Percentiles rank a stretch among this genome's conserved stretches.
phyloP scores from a whole-genome alignment of 2,888 invertebrate genomes.

The Eilema caniola region DNA sequence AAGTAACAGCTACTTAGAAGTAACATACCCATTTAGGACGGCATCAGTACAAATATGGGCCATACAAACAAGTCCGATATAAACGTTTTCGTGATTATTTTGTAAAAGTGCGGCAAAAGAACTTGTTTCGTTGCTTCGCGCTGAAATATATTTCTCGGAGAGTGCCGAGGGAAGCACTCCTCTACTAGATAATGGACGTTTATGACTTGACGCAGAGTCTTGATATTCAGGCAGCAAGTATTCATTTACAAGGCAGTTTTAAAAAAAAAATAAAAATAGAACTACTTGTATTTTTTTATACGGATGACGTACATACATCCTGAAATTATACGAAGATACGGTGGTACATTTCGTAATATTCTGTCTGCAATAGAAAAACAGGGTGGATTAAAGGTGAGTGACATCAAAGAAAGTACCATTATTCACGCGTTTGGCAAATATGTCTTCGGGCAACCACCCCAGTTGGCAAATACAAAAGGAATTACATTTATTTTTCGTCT shows the following conservation, averaged over 20 bases:
- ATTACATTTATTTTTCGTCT: constrained; percentile 83
- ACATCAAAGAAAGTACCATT: constrained; percentile 66
- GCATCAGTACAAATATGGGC: constrained; percentile 39
- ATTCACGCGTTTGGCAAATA: constrained; percentile 81
- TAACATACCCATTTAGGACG: constrained; percentile 52
- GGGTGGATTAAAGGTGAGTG: constrained; percentile 49
- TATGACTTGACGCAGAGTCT: constrained; percentile 39
- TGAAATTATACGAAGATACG: constrained; percentile 26
- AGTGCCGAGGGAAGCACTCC: constrained; percentile 45
- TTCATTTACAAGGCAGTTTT: constrained; percentile 24
- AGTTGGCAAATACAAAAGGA: constrained; percentile 80
- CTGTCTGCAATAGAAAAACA: constrained; percentile 54
- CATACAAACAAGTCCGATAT: constrained; percentile 42
- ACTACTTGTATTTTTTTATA: constrained; percentile 8
- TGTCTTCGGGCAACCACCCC: constrained; percentile 66
- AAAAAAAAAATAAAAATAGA: background rate
- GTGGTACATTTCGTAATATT: constrained; percentile 35
- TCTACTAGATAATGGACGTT: constrained; percentile 46
- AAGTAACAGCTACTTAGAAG: constrained; percentile 57
- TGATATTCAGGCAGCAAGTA: constrained; percentile 36
- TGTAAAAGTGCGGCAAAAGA: constrained; percentile 35
- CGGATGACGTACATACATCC: constrained; percentile 18
- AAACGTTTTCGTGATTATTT: constrained; percentile 49
- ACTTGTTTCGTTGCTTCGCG: constrained; percentile 34
- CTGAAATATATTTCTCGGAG: constrained; percentile 49